Evolutionary conservation across 2,888 invertebrate species (phyloP).

Genomic region (Asteroscopus sphinx): DNA sequence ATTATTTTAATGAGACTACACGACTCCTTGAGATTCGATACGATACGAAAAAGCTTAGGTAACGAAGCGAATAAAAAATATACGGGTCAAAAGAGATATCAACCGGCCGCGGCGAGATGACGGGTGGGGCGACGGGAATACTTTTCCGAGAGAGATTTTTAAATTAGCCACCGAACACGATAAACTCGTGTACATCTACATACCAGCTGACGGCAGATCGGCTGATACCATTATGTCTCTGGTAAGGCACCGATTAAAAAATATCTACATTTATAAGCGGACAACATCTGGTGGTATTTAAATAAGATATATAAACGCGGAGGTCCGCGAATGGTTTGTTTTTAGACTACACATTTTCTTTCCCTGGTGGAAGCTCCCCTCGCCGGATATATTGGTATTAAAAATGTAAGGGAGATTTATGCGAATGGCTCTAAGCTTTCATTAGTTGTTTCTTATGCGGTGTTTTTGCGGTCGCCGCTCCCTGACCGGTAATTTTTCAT

Average conservation of each 20-base stretch:
- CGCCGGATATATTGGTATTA: constrained; percentile 89
- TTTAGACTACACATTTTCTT: constrained; percentile 78
- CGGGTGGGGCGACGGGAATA: constrained; percentile 70
- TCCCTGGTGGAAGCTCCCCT: constrained; percentile 83
- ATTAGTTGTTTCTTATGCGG: constrained; percentile 88
- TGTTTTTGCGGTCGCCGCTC: constrained; percentile 87
- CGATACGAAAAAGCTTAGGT: constrained; percentile 88
- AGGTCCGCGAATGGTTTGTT: constrained; percentile 85
- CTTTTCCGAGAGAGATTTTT: constrained; percentile 78
- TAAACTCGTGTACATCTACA: constrained; percentile 85
- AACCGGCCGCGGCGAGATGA: constrained; percentile 77
- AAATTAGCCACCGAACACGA: constrained; percentile 86
- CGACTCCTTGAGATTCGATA: constrained; percentile 86
- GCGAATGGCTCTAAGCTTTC: constrained; percentile 90
- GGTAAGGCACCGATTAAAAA: constrained; percentile 89
- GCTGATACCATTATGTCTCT: constrained; percentile 88
- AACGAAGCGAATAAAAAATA: constrained; percentile 86
- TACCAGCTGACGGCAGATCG: constrained; percentile 89
- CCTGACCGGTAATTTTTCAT: constrained; percentile 90
- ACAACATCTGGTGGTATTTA: constrained; percentile 88
- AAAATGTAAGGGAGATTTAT: constrained; percentile 90
- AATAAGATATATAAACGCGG: constrained; percentile 88
- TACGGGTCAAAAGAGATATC: constrained; percentile 87
- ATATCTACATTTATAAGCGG: constrained; percentile 86
- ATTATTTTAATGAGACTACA: constrained; percentile 90